A percentile compares a stretch with the other conserved stretches of the same genome.
Conservation (phyloP, 2,113 vertebrate genomes). For the Hippoglossus stenolepis region DNA sequence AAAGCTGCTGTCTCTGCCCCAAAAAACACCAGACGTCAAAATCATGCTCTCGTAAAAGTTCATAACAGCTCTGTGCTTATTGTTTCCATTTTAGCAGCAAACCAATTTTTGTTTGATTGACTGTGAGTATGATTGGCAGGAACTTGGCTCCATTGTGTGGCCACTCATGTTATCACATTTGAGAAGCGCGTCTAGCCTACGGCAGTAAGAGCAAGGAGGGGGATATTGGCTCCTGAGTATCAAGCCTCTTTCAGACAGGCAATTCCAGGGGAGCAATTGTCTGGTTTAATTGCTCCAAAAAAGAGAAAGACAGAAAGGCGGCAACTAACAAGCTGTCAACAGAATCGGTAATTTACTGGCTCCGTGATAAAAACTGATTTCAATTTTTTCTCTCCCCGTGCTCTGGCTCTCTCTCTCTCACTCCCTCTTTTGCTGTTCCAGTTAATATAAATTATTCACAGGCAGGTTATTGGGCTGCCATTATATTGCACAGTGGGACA, state of each 20-base stretch:
- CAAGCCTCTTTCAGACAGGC: slow-evolving; percentile 64
- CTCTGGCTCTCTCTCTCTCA: not conserved
- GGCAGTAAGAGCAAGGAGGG: slow-evolving; percentile 59
- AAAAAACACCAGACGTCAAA: slow-evolving; percentile 66
- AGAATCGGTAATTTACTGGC: slow-evolving; percentile 76
- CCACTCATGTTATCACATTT: slow-evolving; percentile 72
- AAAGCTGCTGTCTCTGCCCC: slow-evolving; percentile 54
- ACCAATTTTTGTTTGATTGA: slow-evolving; percentile 71
- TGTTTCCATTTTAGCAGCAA: slow-evolving; percentile 54
- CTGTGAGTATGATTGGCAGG: slow-evolving; percentile 76
- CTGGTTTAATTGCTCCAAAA: slow-evolving; percentile 81
- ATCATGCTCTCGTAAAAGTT: slow-evolving; percentile 67
- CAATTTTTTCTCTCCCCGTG: slow-evolving; percentile 23
- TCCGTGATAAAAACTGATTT: slow-evolving; percentile 46
- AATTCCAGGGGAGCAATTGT: slow-evolving; percentile 76
- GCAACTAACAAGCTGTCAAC: slow-evolving; percentile 82
- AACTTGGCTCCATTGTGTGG: slow-evolving; percentile 72
- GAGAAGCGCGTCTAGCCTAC: slow-evolving; percentile 60
- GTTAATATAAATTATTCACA: slow-evolving; percentile 68
- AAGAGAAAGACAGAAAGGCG: slow-evolving; percentile 64
- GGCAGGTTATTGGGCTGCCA: slow-evolving; percentile 55
- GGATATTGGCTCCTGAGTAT: slow-evolving; percentile 74
- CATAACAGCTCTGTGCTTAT: slow-evolving; percentile 62
- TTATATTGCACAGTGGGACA: slow-evolving; percentile 54
- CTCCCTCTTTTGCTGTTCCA: slow-evolving; percentile 32